Evolutionary conservation across 2,797 vertebrate genomes (phyloP), one percentile per base, ranked within the genome.

Genomic region (Hydrocynus forskahlii): DNA sequence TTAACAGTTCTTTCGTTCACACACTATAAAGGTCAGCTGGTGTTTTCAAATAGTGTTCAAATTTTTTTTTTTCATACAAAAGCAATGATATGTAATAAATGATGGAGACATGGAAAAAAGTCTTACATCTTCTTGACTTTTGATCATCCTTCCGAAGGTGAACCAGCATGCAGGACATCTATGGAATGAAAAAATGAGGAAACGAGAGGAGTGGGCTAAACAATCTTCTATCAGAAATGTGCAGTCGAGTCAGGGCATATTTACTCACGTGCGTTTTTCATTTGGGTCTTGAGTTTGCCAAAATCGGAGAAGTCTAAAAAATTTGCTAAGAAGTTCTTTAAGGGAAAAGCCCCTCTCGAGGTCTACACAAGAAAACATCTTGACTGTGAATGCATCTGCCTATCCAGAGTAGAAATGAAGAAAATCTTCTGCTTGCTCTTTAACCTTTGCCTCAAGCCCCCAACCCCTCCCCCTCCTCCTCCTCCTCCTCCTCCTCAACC

Each of bases 51-150:
- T 57, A 9, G 4, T n/a, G 21, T 23, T 23, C 4, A 8, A 10
- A 21, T 14, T 3, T 13, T 14, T 50, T 50, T 6, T 64, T 35
- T 64, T 8, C 13, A 7, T 6, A 38, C 21, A 29, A 40, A 17
- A 10, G n/a, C 3, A 4, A 68, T 0, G 4, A n/a, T 6, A 45
- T 52, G 38, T 5, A 59, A 8, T 16, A 70, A 40, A 14, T 8
- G 54, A 72, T 0, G 45, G 35, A 69, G n/a, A 63, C 0, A 76
- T 25, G 23, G 19, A 68, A 1, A 29, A 16, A 68, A 1, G 45
- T 90, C 95, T 96, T 90, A 98, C 97, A 90, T 97, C 97, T 87
- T 96, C 96, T 52, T 92, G 94, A 89, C 84, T 94, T 81, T 92
- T 95, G 91, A 92, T 95, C 97, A 97, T 97, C 91, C 93, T 98